Conservation (phyloP, 1,140 invertebrate genomes). For the Semibalanus balanoides region DNA sequence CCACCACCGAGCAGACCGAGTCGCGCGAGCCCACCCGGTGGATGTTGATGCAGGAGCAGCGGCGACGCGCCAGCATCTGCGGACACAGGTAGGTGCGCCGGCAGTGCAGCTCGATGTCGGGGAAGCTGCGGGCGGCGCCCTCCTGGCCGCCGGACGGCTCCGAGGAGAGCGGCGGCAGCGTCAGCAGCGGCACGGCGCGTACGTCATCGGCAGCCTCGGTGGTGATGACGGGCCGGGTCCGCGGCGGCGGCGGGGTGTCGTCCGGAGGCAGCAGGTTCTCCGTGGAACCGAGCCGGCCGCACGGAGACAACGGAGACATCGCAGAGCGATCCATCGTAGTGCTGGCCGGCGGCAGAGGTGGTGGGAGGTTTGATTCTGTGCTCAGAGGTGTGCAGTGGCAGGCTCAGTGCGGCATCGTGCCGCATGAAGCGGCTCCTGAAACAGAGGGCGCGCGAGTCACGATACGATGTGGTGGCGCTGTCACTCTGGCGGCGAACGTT, state of each 20-base stretch:
- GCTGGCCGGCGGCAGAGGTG: too few species aligned
- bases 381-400: not conserved
- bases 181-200: constrained; percentile 16
- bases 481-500: too few species aligned
- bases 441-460: too few species aligned
- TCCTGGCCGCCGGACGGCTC: constrained; percentile 13
- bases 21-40: constrained; percentile 26
- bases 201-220: constrained; percentile 19
- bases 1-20: constrained; percentile 24
- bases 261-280: constrained; percentile 17
- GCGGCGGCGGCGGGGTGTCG: constrained; percentile 13
- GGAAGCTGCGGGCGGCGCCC: constrained; percentile 58
- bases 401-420: not conserved
- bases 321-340: constrained; percentile 8
- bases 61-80: constrained; percentile 20
- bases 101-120: constrained; percentile 75
- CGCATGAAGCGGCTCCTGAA: too few species aligned
- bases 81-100: constrained; percentile 28
- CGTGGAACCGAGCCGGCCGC: constrained; percentile 13
- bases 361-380: not conserved
- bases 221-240: constrained; percentile 18
- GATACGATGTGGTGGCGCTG: too few species aligned
- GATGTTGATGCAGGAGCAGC: constrained; percentile 22
- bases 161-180: constrained; percentile 16
- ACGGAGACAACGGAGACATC: constrained; percentile 15